Base-by-base conservation (phyloP, 2,888 invertebrate species). In the Caenorhabditis uteleia region DNA sequence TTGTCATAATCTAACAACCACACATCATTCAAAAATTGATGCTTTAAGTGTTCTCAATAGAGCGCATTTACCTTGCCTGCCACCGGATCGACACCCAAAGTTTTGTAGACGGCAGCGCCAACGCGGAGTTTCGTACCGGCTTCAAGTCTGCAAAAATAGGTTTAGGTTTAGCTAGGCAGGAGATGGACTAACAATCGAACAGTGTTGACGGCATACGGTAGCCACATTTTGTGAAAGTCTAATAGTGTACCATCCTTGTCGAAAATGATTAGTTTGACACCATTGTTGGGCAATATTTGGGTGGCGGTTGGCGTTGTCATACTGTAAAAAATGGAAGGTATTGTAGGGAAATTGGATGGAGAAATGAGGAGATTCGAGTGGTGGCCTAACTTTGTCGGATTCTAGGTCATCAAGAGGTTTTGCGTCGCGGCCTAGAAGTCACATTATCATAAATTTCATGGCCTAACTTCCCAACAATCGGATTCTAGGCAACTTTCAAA, bases 201-300 rank as follows among this genome's bases (percentile, higher is more conserved):
- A 6, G 85, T 73, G 18, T 73, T 73, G 23, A 77, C 79, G 5
- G 84, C 82, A 84, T 85, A 86, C 21, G 85, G 85, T 42, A 83
- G 80, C 85, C 85, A 86, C 85, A 86, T 85, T 49, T 84, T 78
- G 69, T 86, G 84, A 68, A 85, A 86, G 60, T 85, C 85, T 43
- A 86, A 84, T 21, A 86, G 82, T 2, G 86, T 86, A 18, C 86
- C 86, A 77, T 86, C 86, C 74, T 86, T 86, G 77, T 86, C 86
- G 77, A 86, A 86, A 43, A 86, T 85, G 27, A 85, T 85, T 33
- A 83, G 56, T 36, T 70, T 70, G n/a, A 72, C 69, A 21, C 65
- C 67, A 33, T 66, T 62, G 53, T 61, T 55, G 12, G 46, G n/a
- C 7, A 36, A 20, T 16, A 33, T 7, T 29, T 7, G 8, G 8